A percentile compares a stretch with the other conserved stretches of the same genome.
phyloP scores from a whole-genome alignment of 2,888 invertebrate species.

The Drosophila subsilvestris region DNA sequence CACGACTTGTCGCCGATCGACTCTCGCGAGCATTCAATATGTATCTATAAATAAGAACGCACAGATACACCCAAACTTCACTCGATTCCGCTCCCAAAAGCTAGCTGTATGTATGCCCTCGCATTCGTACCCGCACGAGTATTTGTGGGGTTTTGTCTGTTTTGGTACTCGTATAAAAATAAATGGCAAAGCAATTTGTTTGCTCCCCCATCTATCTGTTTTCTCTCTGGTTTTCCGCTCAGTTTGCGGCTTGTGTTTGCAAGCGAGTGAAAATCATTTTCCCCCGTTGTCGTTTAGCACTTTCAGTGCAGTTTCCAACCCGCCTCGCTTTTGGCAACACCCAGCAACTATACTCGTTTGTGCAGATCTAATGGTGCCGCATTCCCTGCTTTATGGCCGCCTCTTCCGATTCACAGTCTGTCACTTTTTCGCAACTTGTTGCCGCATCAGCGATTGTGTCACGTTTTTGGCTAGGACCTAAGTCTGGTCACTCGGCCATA shows the following conservation, averaged over 20 bases:
- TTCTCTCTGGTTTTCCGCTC: constrained; percentile 30
- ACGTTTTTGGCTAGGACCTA: constrained; percentile 44
- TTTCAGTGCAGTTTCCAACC: constrained; percentile 45
- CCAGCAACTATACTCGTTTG: constrained; percentile 7
- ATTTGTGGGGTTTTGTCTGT: constrained; percentile 35
- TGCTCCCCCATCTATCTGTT: constrained; percentile 30
- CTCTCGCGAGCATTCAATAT: constrained; percentile 53
- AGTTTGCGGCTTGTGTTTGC: constrained; percentile 40
- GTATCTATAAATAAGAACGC: constrained; percentile 71
- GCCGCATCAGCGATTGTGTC: constrained; percentile 48
- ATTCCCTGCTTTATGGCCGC: constrained; percentile 8
- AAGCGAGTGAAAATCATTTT: constrained; percentile 64
- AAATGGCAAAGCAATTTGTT: constrained; percentile 74
- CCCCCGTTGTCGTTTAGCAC: constrained; percentile 65
- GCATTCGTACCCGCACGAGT: constrained; percentile 24
- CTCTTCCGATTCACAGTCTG: constrained; percentile 30
- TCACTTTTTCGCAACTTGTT: constrained; percentile 65
- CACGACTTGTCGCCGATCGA: constrained; percentile 61
- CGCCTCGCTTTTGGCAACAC: constrained; percentile 26
- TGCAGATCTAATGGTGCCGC: constrained; percentile 3
- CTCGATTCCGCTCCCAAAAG: constrained; percentile 1
- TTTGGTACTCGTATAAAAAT: constrained; percentile 64
- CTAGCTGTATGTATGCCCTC: background rate
- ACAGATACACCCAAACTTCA: constrained; percentile 40
- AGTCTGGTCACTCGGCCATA: constrained; percentile 1